Percentiles rank a stretch among this genome's conserved stretches.
Evolutionary conservation across 1,140 invertebrate species (phyloP).

Genomic region (Bombus difficillimus): DNA sequence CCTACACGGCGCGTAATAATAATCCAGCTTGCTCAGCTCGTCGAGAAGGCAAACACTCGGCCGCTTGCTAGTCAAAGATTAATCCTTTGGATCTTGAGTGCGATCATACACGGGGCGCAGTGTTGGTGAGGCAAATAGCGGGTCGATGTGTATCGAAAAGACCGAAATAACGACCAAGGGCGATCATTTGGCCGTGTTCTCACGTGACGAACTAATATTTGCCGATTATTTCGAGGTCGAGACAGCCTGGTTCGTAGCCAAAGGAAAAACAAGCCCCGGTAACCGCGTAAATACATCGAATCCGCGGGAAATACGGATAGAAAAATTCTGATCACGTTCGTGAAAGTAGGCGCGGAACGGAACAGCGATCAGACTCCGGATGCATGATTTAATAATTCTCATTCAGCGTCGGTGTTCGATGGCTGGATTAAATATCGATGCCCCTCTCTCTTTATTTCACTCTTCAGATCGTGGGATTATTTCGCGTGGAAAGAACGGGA

Average conservation of each 20-base stretch:
- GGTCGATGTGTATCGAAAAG: conserved; percentile 44
- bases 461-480: conserved; percentile 7
- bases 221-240: conserved; percentile 30
- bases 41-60: conserved; percentile 53
- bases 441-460: not conserved
- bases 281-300: conserved; percentile 1
- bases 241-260: too few species aligned
- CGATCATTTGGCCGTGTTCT: not conserved
- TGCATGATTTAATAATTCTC: conserved; percentile 44
- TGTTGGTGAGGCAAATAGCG: conserved; percentile 15
- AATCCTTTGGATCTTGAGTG: conserved; percentile 55
- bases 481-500: not conserved
- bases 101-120: conserved; percentile 28
- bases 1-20: conserved; percentile 47
- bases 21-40: conserved; percentile 60
- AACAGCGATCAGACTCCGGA: not conserved
- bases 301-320: not conserved
- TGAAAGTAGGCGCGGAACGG: not conserved
- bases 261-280: not conserved
- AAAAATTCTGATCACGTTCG: conserved; percentile 28
- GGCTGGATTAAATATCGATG: conserved; percentile 34
- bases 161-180: conserved; percentile 18
- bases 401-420: conserved; percentile 9
- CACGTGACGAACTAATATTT: conserved; percentile 28
- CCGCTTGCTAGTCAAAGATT: conserved; percentile 57